Evolutionary conservation across 2,888 invertebrate species (phyloP), one percentile per base, ranked within the genome.

Genomic region (Litoditis marina): DNA sequence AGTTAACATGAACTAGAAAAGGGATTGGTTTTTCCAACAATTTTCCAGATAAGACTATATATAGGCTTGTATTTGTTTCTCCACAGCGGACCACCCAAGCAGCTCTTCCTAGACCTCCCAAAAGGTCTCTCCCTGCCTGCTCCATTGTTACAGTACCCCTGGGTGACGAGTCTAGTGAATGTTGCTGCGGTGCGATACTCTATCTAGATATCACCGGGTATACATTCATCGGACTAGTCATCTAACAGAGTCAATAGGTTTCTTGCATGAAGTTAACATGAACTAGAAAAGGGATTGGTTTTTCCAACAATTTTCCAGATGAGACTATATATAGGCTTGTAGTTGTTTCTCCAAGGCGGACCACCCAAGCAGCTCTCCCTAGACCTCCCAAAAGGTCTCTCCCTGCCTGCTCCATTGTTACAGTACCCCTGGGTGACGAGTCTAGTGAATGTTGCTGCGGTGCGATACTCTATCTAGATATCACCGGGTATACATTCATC

Each of bases 401-500:
- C 50, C 51, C 31, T 31, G 42, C 51, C 42, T 59, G 6, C 39
- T 19, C 32, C 34, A 36, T 5, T 5, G 7, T 42, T 42, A n/a
- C n/a, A 19, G n/a, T 32, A 39, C 28, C 36, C n/a, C n/a, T n/a
- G n/a, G n/a, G 2, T 16, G 11, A 25, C n/a, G 60, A 44, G 50
- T 34, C 51, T 42, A 54, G 65, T 65, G 60, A 31, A 53, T 65
- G 65, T 51, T 65, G 42, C 65, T 42, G 32, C 54, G 60, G 65
- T 63, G 25, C 30, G 65, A 65, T 65, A 60, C 16, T 32, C 13
- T 13, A 25, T 31, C 8, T 13, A 8, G 28, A 50, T 60, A 65
- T 65, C 65, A 65, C 65, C 65, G 65, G 65, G 65, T 60, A 60
- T 55, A 55, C 65, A 68, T 65, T 58, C 62, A 63, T 63, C n/a